Evolutionary conservation across 2,888 invertebrate species (phyloP).

Genomic region (Folsomia manolachei): DNA sequence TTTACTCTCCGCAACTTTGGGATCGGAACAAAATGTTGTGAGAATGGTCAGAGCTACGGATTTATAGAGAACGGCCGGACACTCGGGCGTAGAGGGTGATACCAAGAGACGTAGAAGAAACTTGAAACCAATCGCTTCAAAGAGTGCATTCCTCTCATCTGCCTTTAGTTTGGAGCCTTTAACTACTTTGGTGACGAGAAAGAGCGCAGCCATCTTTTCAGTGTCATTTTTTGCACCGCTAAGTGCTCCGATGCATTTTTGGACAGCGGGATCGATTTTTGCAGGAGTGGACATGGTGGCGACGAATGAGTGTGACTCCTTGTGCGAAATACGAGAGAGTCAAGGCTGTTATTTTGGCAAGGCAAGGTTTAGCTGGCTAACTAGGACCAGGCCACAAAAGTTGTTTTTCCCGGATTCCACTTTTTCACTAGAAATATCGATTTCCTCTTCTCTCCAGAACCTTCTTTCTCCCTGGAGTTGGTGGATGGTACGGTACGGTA

Average conservation of each 20-base stretch:
- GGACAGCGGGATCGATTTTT: constrained; percentile 60
- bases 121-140: constrained; percentile 84
- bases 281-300: no score
- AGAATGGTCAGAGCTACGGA: constrained; percentile 84
- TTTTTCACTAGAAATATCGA: not conserved
- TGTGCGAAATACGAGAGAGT: no score
- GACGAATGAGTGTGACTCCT: no score
- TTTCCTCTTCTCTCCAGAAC: not conserved
- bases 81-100: constrained; percentile 73
- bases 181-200: constrained; percentile 86
- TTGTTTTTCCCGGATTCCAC: not conserved
- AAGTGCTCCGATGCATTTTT: constrained; percentile 77
- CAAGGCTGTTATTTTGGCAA: no score
- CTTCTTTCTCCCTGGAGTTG: not conserved
- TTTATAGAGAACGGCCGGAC: constrained; percentile 84
- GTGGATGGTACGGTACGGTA: not conserved
- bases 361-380: no score
- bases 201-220: constrained; percentile 85
- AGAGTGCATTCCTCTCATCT: constrained; percentile 73
- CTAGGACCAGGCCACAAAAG: no score
- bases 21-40: constrained; percentile 79
- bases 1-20: constrained; percentile 74
- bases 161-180: constrained; percentile 77
- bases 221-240: constrained; percentile 79
- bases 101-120: constrained; percentile 78